Percentiles rank a stretch among this genome's conserved stretches.
Conservation (phyloP, 2,888 invertebrate species). For the Sarcophaga subvicina region DNA sequence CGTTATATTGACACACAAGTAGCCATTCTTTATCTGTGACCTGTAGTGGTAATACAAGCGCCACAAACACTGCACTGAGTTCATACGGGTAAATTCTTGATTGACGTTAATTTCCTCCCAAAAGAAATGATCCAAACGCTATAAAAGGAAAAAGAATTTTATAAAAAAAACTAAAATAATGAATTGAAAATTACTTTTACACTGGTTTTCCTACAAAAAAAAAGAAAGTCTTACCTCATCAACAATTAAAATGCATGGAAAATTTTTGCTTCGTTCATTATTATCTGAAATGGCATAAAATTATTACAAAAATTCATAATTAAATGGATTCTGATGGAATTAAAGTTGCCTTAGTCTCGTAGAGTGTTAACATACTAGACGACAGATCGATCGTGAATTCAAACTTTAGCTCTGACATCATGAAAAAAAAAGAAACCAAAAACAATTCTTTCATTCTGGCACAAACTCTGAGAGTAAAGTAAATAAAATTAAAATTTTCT, state of each 20-base stretch:
- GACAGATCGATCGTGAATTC: too few species aligned
- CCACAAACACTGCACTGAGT: constrained; percentile 78
- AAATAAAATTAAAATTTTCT: too few species aligned
- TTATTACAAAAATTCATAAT: constrained; percentile 14
- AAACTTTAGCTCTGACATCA: too few species aligned
- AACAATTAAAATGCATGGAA: constrained; percentile 79
- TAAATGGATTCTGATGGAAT: neutral
- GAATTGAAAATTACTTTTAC: too few species aligned
- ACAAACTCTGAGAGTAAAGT: too few species aligned
- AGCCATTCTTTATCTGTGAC: constrained; percentile 75
- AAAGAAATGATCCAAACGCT: constrained; percentile 80
- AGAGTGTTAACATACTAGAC: too few species aligned
- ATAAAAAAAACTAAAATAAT: too few species aligned
- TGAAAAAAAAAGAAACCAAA: too few species aligned
- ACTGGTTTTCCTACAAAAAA: too few species aligned
- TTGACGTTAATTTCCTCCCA: constrained; percentile 80
- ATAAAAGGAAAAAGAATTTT: neutral
- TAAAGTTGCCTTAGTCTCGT: neutral
- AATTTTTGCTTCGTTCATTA: constrained; percentile 60
- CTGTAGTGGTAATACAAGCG: constrained; percentile 76
- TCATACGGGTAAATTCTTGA: constrained; percentile 80
- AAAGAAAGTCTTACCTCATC: constrained; percentile 75
- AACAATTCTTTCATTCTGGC: too few species aligned
- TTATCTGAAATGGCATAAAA: constrained; percentile 8
- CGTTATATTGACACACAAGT: constrained; percentile 74